A percentile compares a stretch with the other conserved stretches of the same genome.
Conservation (phyloP, 2,888 invertebrate species). For the Pristionchus japonicus region DNA sequence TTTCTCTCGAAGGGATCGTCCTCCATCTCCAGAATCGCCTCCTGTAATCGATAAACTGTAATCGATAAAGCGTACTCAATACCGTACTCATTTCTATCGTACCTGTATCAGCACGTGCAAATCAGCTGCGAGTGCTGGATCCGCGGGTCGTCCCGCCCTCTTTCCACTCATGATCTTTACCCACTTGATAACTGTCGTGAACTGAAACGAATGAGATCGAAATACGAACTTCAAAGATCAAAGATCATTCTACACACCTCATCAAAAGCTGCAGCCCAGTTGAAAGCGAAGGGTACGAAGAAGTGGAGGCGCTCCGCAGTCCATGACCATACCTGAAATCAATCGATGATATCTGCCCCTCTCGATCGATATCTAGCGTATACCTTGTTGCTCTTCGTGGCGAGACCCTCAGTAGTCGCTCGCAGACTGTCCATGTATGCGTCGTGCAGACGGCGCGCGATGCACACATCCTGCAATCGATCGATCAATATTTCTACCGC, state of each 20-base stretch:
- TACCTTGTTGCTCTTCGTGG: constrained; percentile 49
- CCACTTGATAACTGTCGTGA: constrained; percentile 93
- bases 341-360: too few relatives aligned
- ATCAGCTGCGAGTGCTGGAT: constrained; percentile 88
- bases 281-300: constrained; percentile 76
- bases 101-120: constrained; percentile 86
- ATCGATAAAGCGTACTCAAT: too few relatives aligned
- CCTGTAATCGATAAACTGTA: constrained; percentile 77
- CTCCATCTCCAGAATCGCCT: constrained; percentile 90
- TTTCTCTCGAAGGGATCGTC: constrained; percentile 93
- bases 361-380: too few relatives aligned
- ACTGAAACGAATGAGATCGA: constrained; percentile 67
- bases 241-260: too few relatives aligned
- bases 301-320: constrained; percentile 72
- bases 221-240: too few relatives aligned
- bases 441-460: constrained; percentile 44
- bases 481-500: neutral
- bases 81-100: neutral
- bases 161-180: constrained; percentile 83
- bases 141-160: constrained; percentile 82
- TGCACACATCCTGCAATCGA: constrained; percentile 49
- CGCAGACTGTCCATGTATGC: constrained; percentile 48
- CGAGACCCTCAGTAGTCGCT: constrained; percentile 46
- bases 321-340: constrained; percentile 75
- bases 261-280: constrained; percentile 76